Base-by-base conservation (phyloP, 1,140 invertebrate genomes). In the Telenomus remus region DNA sequence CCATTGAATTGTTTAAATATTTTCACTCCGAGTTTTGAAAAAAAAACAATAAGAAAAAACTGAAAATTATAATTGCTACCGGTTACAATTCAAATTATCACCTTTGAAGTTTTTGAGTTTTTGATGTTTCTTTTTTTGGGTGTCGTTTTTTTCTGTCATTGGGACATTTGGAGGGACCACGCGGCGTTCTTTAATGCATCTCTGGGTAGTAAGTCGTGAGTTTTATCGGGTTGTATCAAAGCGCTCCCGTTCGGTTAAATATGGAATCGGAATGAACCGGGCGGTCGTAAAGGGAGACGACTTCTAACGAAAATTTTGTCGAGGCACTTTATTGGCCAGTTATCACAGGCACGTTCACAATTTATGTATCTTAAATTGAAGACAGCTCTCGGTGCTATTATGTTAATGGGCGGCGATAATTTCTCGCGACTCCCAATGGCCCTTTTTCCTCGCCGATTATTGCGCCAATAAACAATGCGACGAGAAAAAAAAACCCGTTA, bases 381-480 rank as follows among this genome's bases (percentile, higher is more conserved):
- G 39, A n/a, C 63, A 14, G 13, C 16, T 11, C n/a, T n/a, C n/a
- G 34, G 42, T 13, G 47, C 46, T 27, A 68, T 68, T 68, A 55
- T 68, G 64, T 14, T 68, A 68, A 68, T 68, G 43, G 42, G 33
- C 14, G 4, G 42, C 39, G 55, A 59, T 68, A 57, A 68, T 57
- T 68, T 47, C 50, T 68, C 50, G 48, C 59, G 39, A 37, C 5
- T 43, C n/a, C n/a, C 12, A 11, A 1, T 39, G 1, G 0, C 16
- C 6, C 11, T 11, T 48, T 55, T 55, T 64, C 47, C 1, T 10
- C 13, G 35, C 33, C 48, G 50, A 66, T 66, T 56, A 66, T 66
- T 55, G 63, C 53, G 4, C 44, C 53, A 56, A 66, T 66, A 66
- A 66, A 66, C 63, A 80, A 79, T 78, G 47, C 63, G 50, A 59